Evolutionary conservation across 2,797 vertebrate genomes (phyloP).

Genomic region (Enteromius fasciolatus): DNA sequence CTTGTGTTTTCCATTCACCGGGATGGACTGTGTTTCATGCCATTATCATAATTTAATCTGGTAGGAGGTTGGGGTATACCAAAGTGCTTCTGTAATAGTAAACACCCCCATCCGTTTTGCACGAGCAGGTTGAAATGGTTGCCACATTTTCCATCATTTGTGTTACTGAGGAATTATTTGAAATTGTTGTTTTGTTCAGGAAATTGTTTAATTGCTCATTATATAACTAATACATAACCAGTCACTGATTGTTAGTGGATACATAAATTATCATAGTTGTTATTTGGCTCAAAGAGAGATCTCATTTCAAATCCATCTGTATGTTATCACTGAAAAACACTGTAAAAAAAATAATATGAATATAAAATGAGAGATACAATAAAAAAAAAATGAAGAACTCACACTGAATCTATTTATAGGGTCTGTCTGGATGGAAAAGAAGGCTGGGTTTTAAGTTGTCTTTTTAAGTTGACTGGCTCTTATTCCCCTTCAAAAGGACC

Average conservation of each 20-base stretch:
- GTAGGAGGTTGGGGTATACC: slow-evolving; percentile 8
- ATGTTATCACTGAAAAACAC: not conserved
- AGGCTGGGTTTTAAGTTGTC: not conserved
- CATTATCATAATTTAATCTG: slow-evolving; percentile 28
- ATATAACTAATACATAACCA: not conserved
- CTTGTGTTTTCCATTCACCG: slow-evolving; percentile 4
- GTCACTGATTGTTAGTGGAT: not conserved
- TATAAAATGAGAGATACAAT: not conserved
- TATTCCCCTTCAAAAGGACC: not conserved
- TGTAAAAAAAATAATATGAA: not conserved
- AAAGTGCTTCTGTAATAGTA: slow-evolving; percentile 28
- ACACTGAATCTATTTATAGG: not conserved
- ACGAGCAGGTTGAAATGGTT: slow-evolving; percentile 5
- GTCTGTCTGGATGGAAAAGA: not conserved
- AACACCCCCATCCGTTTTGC: slow-evolving; percentile 22
- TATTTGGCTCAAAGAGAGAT: not conserved
- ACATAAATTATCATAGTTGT: not conserved
- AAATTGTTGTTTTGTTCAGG: not conserved
- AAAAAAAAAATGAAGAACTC: slow-evolving; percentile 1
- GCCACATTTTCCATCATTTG: not conserved
- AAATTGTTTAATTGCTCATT: not conserved
- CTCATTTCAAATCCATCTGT: not conserved
- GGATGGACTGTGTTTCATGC: slow-evolving; percentile 25
- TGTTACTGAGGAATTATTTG: not conserved
- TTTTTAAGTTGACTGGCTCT: not conserved